A percentile compares a stretch with the other conserved stretches of the same genome.
These are phyloP conservation scores for Goniozus legneri DNA, from an alignment of 1,140 invertebrate species.

Conservation along the genomic window DNA sequence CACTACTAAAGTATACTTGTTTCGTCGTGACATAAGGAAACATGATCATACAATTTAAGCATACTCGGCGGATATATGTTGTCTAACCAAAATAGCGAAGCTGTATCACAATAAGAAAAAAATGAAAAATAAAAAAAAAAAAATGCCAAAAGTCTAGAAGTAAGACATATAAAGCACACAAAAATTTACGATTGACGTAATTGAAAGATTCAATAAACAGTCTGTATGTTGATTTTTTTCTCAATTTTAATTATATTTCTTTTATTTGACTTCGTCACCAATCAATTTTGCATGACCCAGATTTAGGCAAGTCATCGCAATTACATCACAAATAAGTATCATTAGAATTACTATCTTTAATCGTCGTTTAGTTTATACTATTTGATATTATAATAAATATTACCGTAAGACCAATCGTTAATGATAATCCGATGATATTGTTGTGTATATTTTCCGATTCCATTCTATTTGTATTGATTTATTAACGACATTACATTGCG, in stretches of 20 bases:
- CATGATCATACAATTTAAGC: constrained; percentile 19
- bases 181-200: constrained; percentile 20
- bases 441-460: constrained; percentile 28
- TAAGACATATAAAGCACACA: constrained; percentile 34
- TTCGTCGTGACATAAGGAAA: too few relatives aligned
- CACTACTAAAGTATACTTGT: constrained; percentile 19
- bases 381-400: constrained; percentile 42
- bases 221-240: constrained; percentile 49
- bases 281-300: constrained; percentile 52
- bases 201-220: constrained; percentile 46
- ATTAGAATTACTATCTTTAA: constrained; percentile 49
- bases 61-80: constrained; percentile 26
- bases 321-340: constrained; percentile 53
- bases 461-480: constrained; percentile 35
- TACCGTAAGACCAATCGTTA: constrained; percentile 42
- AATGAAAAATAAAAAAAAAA: constrained; percentile 22
- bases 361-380: constrained; percentile 42
- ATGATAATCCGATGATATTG: constrained; percentile 37
- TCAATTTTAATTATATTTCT: constrained; percentile 54
- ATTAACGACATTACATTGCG: constrained; percentile 49
- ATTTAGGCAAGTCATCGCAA: constrained; percentile 51
- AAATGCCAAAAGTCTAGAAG: constrained; percentile 20
- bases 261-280: constrained; percentile 56
- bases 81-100: constrained; percentile 30
- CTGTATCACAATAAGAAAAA: constrained; percentile 24